phyloP scores from a whole-genome alignment of 2,113 vertebrate species.

The Emydocephalus ijimae region DNA sequence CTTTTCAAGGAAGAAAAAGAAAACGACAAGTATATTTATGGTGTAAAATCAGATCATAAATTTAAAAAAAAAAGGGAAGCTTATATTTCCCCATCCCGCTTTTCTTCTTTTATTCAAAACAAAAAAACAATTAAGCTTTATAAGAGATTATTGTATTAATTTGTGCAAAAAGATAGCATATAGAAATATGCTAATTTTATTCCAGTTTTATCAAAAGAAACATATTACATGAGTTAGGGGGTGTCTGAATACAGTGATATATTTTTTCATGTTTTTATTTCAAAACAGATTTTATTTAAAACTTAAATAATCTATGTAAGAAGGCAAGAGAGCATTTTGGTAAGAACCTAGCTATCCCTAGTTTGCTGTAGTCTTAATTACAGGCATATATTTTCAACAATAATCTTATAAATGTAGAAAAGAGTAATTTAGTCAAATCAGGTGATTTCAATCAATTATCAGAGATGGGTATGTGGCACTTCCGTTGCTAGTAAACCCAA shows the following conservation, averaged over 20 bases:
- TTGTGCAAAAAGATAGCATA: neutral
- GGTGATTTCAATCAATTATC: neutral
- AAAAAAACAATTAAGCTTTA: neutral
- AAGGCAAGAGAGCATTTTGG: neutral
- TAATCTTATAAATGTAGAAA: neutral
- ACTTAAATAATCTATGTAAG: neutral
- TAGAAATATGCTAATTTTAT: slow-evolving; percentile 25
- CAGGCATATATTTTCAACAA: neutral
- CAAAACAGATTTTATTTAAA: neutral
- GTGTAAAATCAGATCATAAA: slow-evolving; percentile 35
- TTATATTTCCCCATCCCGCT: neutral
- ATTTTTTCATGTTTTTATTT: neutral
- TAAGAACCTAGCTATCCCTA: neutral
- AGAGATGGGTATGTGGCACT: neutral
- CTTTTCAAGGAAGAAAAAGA: slow-evolving; percentile 24
- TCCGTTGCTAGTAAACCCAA: neutral
- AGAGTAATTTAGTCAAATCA: neutral
- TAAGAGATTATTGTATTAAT: neutral
- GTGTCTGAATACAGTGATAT: neutral
- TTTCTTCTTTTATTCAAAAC: slow-evolving; percentile 29
- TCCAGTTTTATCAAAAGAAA: neutral
- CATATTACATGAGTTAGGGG: neutral
- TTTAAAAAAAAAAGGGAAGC: slow-evolving; percentile 27
- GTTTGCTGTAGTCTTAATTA: neutral
- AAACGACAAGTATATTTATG: neutral